phyloP scores from a whole-genome alignment of 1,140 invertebrate genomes.

The Trinorchestia longiramus region DNA sequence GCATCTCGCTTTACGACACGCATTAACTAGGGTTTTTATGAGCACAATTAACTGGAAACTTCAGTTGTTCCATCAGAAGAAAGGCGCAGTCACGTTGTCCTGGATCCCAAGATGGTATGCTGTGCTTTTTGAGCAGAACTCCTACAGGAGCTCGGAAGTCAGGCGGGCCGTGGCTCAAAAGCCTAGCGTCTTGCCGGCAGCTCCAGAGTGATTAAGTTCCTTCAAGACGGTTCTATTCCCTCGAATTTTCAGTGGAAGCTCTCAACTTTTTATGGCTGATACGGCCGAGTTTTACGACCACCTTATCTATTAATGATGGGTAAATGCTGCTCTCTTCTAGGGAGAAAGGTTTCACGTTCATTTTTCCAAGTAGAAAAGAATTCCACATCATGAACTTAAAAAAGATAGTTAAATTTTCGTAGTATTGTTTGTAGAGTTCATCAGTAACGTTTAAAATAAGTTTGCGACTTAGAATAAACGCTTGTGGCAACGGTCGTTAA shows the following conservation, averaged over 20 bases:
- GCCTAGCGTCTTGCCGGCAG: background rate
- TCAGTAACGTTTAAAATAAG: too few species aligned
- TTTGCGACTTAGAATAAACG: too few species aligned
- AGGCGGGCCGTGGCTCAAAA: background rate
- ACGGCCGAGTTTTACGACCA: constrained; percentile 51
- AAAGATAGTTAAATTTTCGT: background rate
- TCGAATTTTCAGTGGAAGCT: constrained; percentile 42
- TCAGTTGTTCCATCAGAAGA: constrained; percentile 52
- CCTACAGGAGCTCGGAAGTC: background rate
- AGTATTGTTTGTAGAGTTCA: background rate
- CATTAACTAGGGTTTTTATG: constrained; percentile 45
- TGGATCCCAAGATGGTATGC: constrained; percentile 31
- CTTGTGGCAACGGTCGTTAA: too few species aligned
- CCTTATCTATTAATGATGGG: constrained; percentile 48
- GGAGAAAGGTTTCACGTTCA: constrained; percentile 1
- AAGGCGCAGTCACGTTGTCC: constrained; percentile 49
- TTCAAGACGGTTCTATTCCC: constrained; percentile 48
- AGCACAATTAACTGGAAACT: constrained; percentile 55
- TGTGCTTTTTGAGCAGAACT: constrained; percentile 29
- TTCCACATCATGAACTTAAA: background rate
- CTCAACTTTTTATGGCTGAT: constrained; percentile 54
- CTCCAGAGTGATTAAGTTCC: constrained; percentile 38
- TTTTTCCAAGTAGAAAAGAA: background rate
- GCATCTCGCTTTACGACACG: constrained; percentile 14
- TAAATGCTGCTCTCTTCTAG: constrained; percentile 19